A percentile compares a stretch with the other conserved stretches of the same genome.
Evolutionary conservation across 2,113 vertebrate genomes (phyloP).

Genomic region (Canis aureus): DNA sequence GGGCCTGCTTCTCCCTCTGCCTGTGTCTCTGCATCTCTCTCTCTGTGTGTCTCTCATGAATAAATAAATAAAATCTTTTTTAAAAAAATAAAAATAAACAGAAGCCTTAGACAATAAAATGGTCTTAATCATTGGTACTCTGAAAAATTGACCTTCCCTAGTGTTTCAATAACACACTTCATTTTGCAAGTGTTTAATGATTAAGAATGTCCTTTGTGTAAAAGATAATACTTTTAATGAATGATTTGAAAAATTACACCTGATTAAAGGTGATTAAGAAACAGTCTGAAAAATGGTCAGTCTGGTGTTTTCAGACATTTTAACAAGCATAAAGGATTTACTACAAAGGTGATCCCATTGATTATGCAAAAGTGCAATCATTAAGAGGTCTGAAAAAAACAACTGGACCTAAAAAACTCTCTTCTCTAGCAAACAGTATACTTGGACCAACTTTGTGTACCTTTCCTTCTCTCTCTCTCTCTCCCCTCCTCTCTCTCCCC

Average conservation of each 20-base stretch:
- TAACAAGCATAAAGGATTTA: slow-evolving; percentile 58
- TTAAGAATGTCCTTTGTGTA: slow-evolving; percentile 27
- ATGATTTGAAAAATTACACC: slow-evolving; percentile 51
- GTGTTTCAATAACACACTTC: slow-evolving; percentile 54
- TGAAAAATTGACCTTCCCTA: slow-evolving; percentile 51
- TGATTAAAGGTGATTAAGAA: slow-evolving; percentile 61
- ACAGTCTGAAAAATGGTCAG: slow-evolving; percentile 37
- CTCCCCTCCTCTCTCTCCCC: neutral
- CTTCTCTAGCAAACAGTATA: slow-evolving; percentile 38
- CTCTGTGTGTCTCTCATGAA: no score
- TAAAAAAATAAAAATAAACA: neutral
- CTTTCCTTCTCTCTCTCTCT: neutral
- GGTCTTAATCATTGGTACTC: neutral
- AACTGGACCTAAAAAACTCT: slow-evolving; percentile 41
- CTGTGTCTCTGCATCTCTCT: no score
- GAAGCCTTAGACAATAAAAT: slow-evolving; percentile 33
- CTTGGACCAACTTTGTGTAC: neutral
- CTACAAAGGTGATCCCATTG: slow-evolving; percentile 50
- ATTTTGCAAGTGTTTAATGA: slow-evolving; percentile 46
- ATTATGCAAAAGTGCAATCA: slow-evolving; percentile 58
- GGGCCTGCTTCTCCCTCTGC: no score
- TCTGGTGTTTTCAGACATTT: slow-evolving; percentile 67
- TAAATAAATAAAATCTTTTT: no score
- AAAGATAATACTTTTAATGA: slow-evolving; percentile 42
- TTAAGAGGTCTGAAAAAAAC: slow-evolving; percentile 1